Base-by-base conservation (phyloP, 2,888 invertebrate genomes). In the Cephus pulcher region DNA sequence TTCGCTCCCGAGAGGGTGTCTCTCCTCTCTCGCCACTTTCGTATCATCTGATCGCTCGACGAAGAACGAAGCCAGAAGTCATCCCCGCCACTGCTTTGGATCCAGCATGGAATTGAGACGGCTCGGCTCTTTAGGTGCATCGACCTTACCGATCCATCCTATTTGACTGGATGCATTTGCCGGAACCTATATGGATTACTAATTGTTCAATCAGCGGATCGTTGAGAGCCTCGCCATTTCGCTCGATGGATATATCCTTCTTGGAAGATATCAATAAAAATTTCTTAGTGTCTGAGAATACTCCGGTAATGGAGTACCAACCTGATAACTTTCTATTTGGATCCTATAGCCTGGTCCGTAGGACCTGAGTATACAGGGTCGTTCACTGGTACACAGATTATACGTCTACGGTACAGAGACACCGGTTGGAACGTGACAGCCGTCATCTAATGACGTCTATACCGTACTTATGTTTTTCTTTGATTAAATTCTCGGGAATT, bases 1-100 rank as follows among this genome's bases (percentile, higher is more conserved):
- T 79, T 76, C 74, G 73, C 75, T 78, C 79, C 77, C 69, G 80
- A 80, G 23, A 56, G 56, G 23, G 23, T 23, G 9, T 23, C 56
- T 23, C 23, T 40, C 6, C 40, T 40, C 40, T 56, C 40, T 1
- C 9, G 56, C 9, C 56, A 23, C 9, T 9, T 56, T 9, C 9
- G 9, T 1, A 56, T 56, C 6, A 2, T 23, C 2, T 0, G 56
- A 56, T 56, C 56, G 23, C 9, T 56, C 23, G 23, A 9, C 23
- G 23, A 56, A 23, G 56, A 56, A 2, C 23, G 0, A 23, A 56
- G 56, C 6, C 56, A 56, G 56, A 56, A 23, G 23, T 23, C 6
- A 40, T 23, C 23, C 23, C 40, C 9, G 56, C 2, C 12, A 1
- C 12, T 0, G 9, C 34, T 34, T 34, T 34, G 34, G 34, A 11